These are phyloP conservation scores for Spea multiplicata DNA, from an alignment of 2,113 vertebrate species.

Conservation along the genomic window DNA sequence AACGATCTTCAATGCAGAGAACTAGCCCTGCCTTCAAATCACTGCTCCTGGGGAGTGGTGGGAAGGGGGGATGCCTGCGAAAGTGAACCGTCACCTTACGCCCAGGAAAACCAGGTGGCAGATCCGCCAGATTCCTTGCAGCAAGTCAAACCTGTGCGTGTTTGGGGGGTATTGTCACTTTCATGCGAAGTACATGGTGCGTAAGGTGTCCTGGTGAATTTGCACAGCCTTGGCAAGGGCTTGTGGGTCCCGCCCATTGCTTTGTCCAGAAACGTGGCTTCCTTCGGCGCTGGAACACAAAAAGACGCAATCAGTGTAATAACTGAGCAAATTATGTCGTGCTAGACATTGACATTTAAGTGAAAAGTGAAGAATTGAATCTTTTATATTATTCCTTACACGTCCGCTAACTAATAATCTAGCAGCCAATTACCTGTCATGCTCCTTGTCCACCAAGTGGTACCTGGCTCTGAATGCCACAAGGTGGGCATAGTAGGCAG, in stretches of 20 bases:
- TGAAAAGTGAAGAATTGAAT: no score
- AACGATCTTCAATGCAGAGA: conserved; percentile 68
- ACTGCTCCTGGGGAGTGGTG: conserved; percentile 69
- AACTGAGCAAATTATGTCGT: no score
- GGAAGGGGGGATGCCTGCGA: conserved; percentile 48
- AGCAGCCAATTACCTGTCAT: conserved; percentile 83
- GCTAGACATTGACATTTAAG: no score
- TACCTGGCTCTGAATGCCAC: conserved; percentile 98
- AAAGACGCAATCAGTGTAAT: neutral
- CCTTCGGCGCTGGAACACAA: conserved; percentile 85
- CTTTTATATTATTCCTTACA: no score
- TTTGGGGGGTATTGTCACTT: conserved; percentile 47
- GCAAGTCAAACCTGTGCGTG: conserved; percentile 52
- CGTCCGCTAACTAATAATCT: neutral
- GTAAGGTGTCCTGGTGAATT: conserved; percentile 99
- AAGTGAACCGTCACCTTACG: conserved; percentile 61
- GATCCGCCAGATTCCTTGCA: conserved; percentile 60
- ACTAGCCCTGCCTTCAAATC: conserved; percentile 69
- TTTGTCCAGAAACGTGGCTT: conserved; percentile 99
- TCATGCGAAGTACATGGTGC: conserved; percentile 99
- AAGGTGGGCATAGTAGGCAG: conserved; percentile 97
- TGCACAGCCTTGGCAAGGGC: conserved; percentile 98
- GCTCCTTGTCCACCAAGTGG: conserved; percentile 98
- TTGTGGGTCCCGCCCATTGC: conserved; percentile 96
- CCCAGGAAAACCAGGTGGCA: conserved; percentile 74